Evolutionary conservation across 1,140 invertebrate genomes (phyloP).

Genomic region (Drosophila burlai): DNA sequence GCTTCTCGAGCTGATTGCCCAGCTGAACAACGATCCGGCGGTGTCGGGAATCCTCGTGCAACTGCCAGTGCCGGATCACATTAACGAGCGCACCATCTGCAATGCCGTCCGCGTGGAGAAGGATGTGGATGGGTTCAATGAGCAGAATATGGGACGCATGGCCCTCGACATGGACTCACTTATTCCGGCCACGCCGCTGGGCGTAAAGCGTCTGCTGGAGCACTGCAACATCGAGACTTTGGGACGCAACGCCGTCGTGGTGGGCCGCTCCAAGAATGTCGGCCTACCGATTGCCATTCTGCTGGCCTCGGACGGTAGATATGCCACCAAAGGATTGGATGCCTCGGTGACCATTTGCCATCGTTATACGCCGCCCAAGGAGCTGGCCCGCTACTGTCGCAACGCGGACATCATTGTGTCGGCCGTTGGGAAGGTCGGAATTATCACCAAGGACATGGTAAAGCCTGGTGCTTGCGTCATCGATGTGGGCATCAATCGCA

Average conservation of each 20-base stretch:
- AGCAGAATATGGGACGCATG: conserved; percentile 91
- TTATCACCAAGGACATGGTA: conserved; percentile 94
- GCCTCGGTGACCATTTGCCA: conserved; percentile 96
- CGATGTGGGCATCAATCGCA: conserved; percentile 94
- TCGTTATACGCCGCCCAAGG: conserved; percentile 91
- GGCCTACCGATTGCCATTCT: conserved; percentile 94
- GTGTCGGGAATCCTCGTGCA: conserved; percentile 95
- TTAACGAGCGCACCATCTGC: conserved; percentile 91
- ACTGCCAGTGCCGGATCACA: conserved; percentile 91
- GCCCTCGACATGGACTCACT: conserved; percentile 91
- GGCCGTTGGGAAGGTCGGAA: conserved; percentile 91
- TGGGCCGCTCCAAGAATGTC: conserved; percentile 95
- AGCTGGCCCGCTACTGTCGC: conserved; percentile 89
- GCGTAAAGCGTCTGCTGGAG: conserved; percentile 92
- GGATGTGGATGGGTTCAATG: conserved; percentile 96
- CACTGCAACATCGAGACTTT: conserved; percentile 89
- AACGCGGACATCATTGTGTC: conserved; percentile 93
- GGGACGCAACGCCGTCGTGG: conserved; percentile 94
- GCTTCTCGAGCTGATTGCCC: conserved; percentile 88
- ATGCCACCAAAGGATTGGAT: conserved; percentile 88
- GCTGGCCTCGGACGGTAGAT: conserved; percentile 90
- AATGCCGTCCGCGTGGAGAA: conserved; percentile 92
- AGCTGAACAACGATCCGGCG: conserved; percentile 89
- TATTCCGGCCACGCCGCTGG: conserved; percentile 94
- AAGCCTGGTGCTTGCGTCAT: conserved; percentile 95